Base-by-base conservation (phyloP, 2,888 invertebrate species). In the Chorisops tibialis region DNA sequence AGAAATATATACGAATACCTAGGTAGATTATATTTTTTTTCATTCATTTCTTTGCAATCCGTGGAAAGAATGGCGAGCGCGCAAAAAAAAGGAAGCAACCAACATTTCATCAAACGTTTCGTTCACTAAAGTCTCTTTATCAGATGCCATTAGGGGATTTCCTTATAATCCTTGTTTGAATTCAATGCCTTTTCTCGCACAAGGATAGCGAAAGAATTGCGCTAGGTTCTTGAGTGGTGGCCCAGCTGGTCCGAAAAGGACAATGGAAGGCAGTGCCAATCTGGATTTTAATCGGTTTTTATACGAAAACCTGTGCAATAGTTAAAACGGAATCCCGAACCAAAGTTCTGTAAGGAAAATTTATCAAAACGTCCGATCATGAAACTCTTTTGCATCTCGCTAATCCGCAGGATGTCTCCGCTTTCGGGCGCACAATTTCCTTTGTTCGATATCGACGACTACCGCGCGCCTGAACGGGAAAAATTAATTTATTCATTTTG, bases 81-180 rank as follows among this genome's bases (percentile, higher is more conserved):
- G n/a, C 30, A 30, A 5, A 5, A 30, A 30, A 30, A 1, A 5
- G 30, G 9, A 30, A 30, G 7, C 1, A 30, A 54, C 39, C 22
- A 41, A 24, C 19, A 39, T 41, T 54, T 22, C 39, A 56, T 43
- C 56, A 43, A 43, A 43, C 43, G 54, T 54, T 52, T 45, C 18
- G 22, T 22, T 3, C n/a, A 5, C n/a, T 18, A 12, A 12, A 56
- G 43, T 43, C 45, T 43, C 24, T 30, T 52, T 61, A 61, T 61
- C 54, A 49, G 54, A 59, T 60, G 56, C 50, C 63, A 63, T 63
- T 63, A 50, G 50, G 50, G 56, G 49, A 54, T 63, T 60, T 56
- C 21, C 52, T 43, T 63, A 49, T 59, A 63, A 63, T 63, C 56
- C 63, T 22, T 30, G 38, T 51, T 54, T 54, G 63, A 60, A 63